Evolutionary conservation across 2,797 vertebrate species (phyloP), one percentile per base, ranked within the genome.

Genomic region (Sebastes variabilis): DNA sequence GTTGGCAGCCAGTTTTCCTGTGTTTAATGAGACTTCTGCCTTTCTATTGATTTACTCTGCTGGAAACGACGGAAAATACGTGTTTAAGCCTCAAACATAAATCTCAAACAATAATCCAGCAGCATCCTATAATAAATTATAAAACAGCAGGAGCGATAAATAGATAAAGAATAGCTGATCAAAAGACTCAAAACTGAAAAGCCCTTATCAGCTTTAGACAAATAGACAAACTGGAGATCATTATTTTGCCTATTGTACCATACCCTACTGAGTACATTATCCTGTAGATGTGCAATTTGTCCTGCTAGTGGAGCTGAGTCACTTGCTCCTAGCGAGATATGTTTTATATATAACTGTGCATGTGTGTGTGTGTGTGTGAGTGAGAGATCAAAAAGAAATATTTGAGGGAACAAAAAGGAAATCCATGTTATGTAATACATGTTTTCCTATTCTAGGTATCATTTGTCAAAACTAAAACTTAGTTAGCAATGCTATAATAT

Each of bases 21-120:
- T 16, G 18, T 66, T 72, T 24, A 36, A 83, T 62, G 30, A 78
- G n/a, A 58, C 24, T 24, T 56, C 59, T 60, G 27, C 10, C 10
- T 10, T 11, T 56, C n/a, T 59, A 81, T 58, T 71, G 72, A 82
- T 87, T 81, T 66, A 66, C n/a, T 75, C 24, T 5, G 24, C 62
- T 38, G 62, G 52, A 74, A 52, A 78, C 8, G 36, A 60, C 73
- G 22, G 30, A 20, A 76, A 42, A 68, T 46, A 25, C 8, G 25
- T n/a, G 18, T 6, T 56, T 20, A 34, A 27, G 2, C 18, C 69
- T 69, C 52, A 59, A 56, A 61, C 22, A 60, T 69, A 55, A 72
- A 82, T 36, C 29, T 71, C 49, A 58, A 80, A 71, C 49, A 70
- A 66, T 66, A 84, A 75, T 72, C 12, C 36, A 27, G 75, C 52